phyloP scores from a whole-genome alignment of 2,113 vertebrate genomes.

The Danio rerio region DNA sequence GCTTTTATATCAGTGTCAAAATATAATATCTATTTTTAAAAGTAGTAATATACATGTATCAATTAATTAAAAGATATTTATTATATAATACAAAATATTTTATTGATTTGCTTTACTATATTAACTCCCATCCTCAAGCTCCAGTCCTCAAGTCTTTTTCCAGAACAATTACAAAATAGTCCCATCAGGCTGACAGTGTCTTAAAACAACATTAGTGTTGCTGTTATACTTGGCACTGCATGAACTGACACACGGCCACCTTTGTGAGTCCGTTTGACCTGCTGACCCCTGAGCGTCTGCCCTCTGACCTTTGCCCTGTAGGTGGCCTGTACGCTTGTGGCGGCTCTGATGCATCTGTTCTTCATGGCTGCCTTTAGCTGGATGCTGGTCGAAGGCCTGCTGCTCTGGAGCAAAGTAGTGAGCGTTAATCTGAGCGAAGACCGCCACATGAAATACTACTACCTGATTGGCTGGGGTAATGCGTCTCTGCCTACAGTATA shows the following conservation, averaged over 20 bases:
- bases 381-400: constrained; percentile 84
- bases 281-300: constrained; percentile 29
- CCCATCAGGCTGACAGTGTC: neutral
- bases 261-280: constrained; percentile 31
- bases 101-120: too few relatives aligned
- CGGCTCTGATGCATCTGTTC: constrained; percentile 81
- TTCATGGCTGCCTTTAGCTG: constrained; percentile 84
- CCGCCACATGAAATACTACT: constrained; percentile 84
- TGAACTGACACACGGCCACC: constrained; percentile 8
- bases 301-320: constrained; percentile 61
- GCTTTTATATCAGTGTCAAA: too few relatives aligned
- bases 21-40: too few relatives aligned
- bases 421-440: constrained; percentile 81
- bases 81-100: too few relatives aligned
- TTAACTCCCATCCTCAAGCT: neutral
- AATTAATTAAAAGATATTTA: too few relatives aligned
- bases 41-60: too few relatives aligned
- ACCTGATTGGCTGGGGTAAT: constrained; percentile 84
- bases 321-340: constrained; percentile 81
- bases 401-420: constrained; percentile 86
- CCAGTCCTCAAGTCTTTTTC: neutral
- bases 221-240: neutral
- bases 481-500: neutral
- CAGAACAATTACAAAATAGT: neutral
- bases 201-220: constrained; percentile 6